Evolutionary conservation across 1,140 invertebrate genomes (phyloP).

Genomic region (Euura lappo): DNA sequence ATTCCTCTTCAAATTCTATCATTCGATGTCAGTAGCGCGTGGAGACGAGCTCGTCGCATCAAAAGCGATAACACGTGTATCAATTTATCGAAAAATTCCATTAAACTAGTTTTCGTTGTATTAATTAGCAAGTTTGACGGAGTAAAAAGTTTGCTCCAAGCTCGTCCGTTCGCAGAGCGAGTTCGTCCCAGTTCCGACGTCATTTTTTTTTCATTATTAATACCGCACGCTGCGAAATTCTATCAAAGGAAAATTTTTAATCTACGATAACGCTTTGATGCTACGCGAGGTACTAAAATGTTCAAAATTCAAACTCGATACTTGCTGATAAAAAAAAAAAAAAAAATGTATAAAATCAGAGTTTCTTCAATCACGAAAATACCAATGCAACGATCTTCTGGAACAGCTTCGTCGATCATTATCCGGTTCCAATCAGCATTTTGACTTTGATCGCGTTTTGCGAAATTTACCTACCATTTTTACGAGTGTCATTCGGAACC

Average conservation of each 20-base stretch:
- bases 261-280: too few relatives aligned
- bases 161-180: neutral
- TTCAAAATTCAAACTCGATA: slow-evolving; percentile 8
- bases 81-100: neutral
- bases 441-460: neutral
- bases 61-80: neutral
- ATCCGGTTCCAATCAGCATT: too few relatives aligned
- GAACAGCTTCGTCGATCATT: too few relatives aligned
- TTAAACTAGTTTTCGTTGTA: neutral
- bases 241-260: too few relatives aligned
- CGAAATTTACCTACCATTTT: neutral
- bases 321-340: neutral
- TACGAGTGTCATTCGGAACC: neutral
- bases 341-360: neutral
- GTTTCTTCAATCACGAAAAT: too few relatives aligned
- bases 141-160: neutral
- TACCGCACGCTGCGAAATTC: too few relatives aligned
- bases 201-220: neutral
- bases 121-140: neutral
- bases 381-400: too few relatives aligned
- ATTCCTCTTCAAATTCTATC: neutral
- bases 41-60: neutral
- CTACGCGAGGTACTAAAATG: too few relatives aligned
- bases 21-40: neutral
- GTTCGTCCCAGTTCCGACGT: neutral